Base-by-base conservation (phyloP, 2,797 vertebrate species). In the Myripristis murdjan region DNA sequence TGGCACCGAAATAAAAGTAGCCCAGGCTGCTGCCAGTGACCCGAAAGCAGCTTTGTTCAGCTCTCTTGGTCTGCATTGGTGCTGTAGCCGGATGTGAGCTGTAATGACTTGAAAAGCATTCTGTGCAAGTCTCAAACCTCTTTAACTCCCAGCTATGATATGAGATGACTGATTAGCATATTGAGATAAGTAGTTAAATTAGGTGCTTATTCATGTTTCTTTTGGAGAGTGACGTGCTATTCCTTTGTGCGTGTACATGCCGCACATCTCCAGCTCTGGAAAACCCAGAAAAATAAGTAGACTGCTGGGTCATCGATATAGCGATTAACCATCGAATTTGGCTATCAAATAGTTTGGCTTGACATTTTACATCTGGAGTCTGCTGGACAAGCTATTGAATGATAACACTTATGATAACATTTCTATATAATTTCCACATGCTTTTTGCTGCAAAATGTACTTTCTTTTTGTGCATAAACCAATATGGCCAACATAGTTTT, bases 1-100 rank as follows among this genome's bases (percentile, higher is more conserved):
- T 91, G 84, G 79, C 83, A 84, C 47, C 62, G 65, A 80, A 82
- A 76, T 65, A 72, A 70, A 84, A 54, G 79, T 51, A 79, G 53
- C 60, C 6, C 8, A 64, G 76, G 66, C 62, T 64, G 11, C 59
- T 81, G 82, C 75, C 66, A 74, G 57, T 83, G 75, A 73, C 58
- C 78, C 33, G 61, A 48, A 85, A 87, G 77, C 62, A 15, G 56
- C 53, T 65, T 75, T 60, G 58, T 78, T 68, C 8, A 28, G 35
- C 46, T 56, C 35, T 69, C 51, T 74, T 41, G 15, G 41, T 52
- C 60, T 69, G 22, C 63, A 56, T 57, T 64, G 31, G 35, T 44
- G 33, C 39, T 4, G 11, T 22, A 43, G 46, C 44, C 10, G 35
- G 26, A 33, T 69, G 39, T 15, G 39, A 41, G 39, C 15, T 4